A percentile compares a stretch with the other conserved stretches of the same genome.
Conservation (phyloP, 2,797 vertebrate species). For the Rhadinocentrus ornatus region DNA sequence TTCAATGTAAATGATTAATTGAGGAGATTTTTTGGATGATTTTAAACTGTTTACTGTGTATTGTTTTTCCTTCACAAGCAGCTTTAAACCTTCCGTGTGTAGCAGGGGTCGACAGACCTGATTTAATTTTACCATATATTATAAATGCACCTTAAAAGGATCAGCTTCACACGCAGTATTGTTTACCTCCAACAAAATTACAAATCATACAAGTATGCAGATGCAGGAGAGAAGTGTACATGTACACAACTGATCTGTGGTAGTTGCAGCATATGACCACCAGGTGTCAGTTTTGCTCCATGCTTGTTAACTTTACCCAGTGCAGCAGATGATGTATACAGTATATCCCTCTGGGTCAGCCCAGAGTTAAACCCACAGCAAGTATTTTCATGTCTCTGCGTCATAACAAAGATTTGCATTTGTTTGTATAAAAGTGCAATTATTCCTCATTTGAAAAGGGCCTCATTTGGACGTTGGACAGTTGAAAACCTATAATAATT, state of each 20-base stretch:
- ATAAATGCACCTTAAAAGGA: too few species aligned
- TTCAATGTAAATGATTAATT: too few species aligned
- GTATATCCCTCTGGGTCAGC: constrained; percentile 18
- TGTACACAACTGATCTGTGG: not conserved
- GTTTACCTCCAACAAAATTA: too few species aligned
- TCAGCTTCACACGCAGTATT: too few species aligned
- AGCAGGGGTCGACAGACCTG: too few species aligned
- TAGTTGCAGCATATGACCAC: constrained; percentile 39
- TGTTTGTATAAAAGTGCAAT: constrained; percentile 19
- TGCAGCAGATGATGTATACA: constrained; percentile 7
- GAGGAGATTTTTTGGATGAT: too few species aligned
- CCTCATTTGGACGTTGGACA: not conserved
- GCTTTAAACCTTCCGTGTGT: too few species aligned
- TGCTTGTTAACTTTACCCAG: not conserved
- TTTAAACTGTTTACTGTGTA: too few species aligned
- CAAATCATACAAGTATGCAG: too few species aligned
- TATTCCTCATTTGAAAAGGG: constrained; percentile 2
- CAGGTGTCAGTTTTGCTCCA: constrained; percentile 60
- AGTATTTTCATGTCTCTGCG: constrained; percentile 17
- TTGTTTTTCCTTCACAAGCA: too few species aligned
- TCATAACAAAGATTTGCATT: constrained; percentile 20
- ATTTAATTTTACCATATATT: too few species aligned
- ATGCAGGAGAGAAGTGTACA: not conserved
- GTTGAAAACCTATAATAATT: too few species aligned
- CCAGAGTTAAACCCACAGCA: constrained; percentile 41